Conservation (phyloP, 1,140 invertebrate species). For the Drosophila asahinai region DNA sequence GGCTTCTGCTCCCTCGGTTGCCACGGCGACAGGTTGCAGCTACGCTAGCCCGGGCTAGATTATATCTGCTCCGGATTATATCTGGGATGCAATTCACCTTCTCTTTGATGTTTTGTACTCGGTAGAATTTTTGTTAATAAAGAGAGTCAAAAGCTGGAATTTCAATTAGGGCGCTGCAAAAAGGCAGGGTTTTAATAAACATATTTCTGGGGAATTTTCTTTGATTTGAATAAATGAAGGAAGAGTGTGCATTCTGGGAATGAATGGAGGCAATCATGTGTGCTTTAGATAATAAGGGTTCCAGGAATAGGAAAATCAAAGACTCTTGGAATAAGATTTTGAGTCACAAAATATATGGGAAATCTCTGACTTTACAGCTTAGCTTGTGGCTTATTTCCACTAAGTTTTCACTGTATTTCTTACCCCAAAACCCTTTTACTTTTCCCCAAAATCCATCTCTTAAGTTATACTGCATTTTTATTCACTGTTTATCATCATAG, state of each 20-base stretch:
- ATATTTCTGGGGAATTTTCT: not conserved
- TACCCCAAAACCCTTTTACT: too few species aligned
- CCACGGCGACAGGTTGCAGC: conserved; percentile 11
- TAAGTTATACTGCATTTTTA: conserved; percentile 33
- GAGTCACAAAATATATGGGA: too few species aligned
- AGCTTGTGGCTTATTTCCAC: too few species aligned
- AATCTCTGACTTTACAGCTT: too few species aligned
- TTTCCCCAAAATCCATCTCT: too few species aligned
- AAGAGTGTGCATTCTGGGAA: not conserved
- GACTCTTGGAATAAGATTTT: too few species aligned
- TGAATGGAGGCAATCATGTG: not conserved
- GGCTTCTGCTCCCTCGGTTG: not conserved
- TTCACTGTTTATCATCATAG: conserved; percentile 26
- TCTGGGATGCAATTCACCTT: not conserved
- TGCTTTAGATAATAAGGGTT: too few species aligned
- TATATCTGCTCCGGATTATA: conserved; percentile 2
- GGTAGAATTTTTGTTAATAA: conserved; percentile 1
- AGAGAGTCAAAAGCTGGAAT: not conserved
- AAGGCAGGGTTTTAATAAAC: not conserved
- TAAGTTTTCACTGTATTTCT: not conserved
- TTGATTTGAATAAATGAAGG: not conserved
- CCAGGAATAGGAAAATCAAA: too few species aligned
- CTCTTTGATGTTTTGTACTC: conserved; percentile 6
- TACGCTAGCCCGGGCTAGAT: not conserved
- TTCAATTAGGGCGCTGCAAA: not conserved